Evolutionary conservation across 2,113 vertebrate species (phyloP), one percentile per base, ranked within the genome.

Genomic region (Elanoides forficatus): DNA sequence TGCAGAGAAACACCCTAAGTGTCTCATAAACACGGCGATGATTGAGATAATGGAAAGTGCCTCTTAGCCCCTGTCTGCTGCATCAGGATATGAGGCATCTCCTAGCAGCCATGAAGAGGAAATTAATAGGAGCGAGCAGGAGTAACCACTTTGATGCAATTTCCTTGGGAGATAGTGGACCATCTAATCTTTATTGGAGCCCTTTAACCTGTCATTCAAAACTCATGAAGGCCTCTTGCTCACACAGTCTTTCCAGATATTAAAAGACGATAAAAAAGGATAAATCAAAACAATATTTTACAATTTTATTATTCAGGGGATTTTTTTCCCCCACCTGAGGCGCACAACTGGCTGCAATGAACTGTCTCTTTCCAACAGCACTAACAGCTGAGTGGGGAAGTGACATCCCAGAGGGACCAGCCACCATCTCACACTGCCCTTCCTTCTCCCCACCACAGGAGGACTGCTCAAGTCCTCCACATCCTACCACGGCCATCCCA

Each of bases 101-200:
- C 97, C 89, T 92, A 97, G 97, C 96, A 98, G 98, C 97, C 96
- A 95, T 48, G 90, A 95, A 96, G 92, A 98, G 98, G 98, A 98
- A 98, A 98, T 98, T 98, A 98, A 98, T 97, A 98, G 98, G 97
- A 98, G 98, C 96, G 96, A 98, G 98, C 98, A 97, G 97, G 98
- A 98, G 97, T 97, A 98, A 98, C 97, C 98, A 98, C 98, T 98
- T 98, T 98, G 97, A 98, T 98, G 98, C 98, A 98, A 98, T 98
- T 98, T 98, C 98, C 98, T 98, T 97, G 93, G 97, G 96, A 98
- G 98, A 98, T 98, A 98, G 98, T 98, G 97, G 98, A 94, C 98
- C 97, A 98, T 97, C 98, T 98, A 98, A 98, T 98, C 98, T 98
- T 98, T 98, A 98, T 98, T 98, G 97, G 97, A 97, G 96, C 98